Conservation (phyloP, 2,888 invertebrate genomes). For the Sesia bembeciformis region DNA sequence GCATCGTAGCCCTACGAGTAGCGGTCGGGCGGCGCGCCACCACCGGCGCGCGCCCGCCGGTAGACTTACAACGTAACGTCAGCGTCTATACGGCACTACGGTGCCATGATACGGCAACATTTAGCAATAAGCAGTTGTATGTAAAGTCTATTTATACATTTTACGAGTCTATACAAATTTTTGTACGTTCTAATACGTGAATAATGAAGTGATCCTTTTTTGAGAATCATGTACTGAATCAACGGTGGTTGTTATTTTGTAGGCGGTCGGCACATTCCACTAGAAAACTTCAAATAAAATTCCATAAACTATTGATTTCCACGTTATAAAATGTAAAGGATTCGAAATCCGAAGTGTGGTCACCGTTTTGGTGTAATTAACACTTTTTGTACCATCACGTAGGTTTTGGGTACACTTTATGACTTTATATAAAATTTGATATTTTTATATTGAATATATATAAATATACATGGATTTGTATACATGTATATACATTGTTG, state of each 20-base stretch:
- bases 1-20: constrained; percentile 6
- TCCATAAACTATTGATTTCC: constrained; percentile 63
- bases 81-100: constrained; percentile 18
- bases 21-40: neutral
- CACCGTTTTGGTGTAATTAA: constrained; percentile 62
- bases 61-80: constrained; percentile 5
- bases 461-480: constrained; percentile 74
- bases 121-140: constrained; percentile 73
- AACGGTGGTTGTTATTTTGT: constrained; percentile 67
- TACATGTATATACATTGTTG: constrained; percentile 75
- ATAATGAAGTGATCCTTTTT: constrained; percentile 67
- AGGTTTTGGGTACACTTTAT: constrained; percentile 76
- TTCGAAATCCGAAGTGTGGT: constrained; percentile 60
- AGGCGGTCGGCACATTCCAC: constrained; percentile 74
- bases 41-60: neutral
- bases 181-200: constrained; percentile 66
- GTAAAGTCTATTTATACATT: constrained; percentile 73
- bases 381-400: constrained; percentile 73
- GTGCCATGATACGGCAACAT: constrained; percentile 48
- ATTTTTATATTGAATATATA: constrained; percentile 75
- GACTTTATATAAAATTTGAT: constrained; percentile 75
- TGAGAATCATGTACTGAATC: constrained; percentile 71
- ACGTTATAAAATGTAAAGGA: constrained; percentile 65
- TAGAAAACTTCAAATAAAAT: constrained; percentile 64
- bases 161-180: constrained; percentile 73